These are phyloP conservation scores for Andrena camellia DNA, from an alignment of 2,888 invertebrate species.

Conservation along the genomic window DNA sequence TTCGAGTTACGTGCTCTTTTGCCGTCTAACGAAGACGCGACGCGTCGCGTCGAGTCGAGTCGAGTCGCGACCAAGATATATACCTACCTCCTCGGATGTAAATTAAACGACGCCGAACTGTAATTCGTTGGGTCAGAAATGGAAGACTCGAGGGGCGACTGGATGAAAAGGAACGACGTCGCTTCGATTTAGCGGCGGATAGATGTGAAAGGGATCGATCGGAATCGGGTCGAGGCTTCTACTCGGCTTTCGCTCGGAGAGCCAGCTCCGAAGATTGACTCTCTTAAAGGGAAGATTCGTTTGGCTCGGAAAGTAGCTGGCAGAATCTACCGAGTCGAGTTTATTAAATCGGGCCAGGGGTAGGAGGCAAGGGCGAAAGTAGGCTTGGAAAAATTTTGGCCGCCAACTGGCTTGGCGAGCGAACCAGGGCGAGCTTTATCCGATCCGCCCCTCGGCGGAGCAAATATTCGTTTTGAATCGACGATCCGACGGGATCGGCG, in stretches of 20 bases:
- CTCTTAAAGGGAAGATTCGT: conserved; percentile 29
- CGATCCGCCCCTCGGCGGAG: not conserved
- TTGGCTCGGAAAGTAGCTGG: conserved; percentile 40
- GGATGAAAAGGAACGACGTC: conserved; percentile 25
- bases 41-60: conserved; percentile 49
- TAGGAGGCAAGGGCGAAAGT: not conserved
- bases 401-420: not conserved
- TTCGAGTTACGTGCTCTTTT: conserved; percentile 49
- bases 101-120: conserved; percentile 74
- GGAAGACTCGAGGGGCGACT: conserved; percentile 26
- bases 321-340: conserved; percentile 35
- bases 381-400: not conserved
- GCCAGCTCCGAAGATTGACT: conserved; percentile 39
- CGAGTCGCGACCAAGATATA: conserved; percentile 65
- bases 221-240: conserved; percentile 76
- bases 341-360: conserved; percentile 51
- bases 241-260: conserved; percentile 36
- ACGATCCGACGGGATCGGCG: not conserved
- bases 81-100: conserved; percentile 69
- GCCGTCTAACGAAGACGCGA: conserved; percentile 54
- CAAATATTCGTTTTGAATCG: conserved; percentile 10
- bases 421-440: not conserved
- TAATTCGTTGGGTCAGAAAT: conserved; percentile 69
- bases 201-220: conserved; percentile 75
- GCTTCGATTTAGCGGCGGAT: conserved; percentile 23